Evolutionary conservation across 2,113 vertebrate genomes (phyloP).

Genomic region (Oceanites oceanicus): DNA sequence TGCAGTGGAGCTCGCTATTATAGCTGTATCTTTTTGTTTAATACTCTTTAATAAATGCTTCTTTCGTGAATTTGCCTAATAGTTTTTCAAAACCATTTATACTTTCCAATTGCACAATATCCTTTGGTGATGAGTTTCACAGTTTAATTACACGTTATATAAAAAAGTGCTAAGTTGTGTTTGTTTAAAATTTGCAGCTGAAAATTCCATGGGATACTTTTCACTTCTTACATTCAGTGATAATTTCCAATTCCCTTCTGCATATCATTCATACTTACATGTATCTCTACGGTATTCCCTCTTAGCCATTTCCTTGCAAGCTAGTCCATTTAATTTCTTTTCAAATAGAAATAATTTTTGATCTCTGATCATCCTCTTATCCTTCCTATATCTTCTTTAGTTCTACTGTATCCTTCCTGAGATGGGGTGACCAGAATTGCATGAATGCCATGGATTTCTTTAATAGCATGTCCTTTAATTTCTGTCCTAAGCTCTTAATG

Average conservation of each 20-base stretch:
- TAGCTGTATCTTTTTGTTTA: not conserved
- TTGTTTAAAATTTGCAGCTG: not conserved
- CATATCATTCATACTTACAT: not conserved
- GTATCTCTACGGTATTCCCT: not conserved
- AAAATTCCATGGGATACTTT: not conserved
- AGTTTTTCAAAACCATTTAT: not conserved
- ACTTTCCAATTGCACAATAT: not conserved
- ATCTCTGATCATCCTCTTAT: not conserved
- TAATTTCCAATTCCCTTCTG: not conserved
- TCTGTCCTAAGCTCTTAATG: not conserved
- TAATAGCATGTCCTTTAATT: not conserved
- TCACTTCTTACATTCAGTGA: not conserved
- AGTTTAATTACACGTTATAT: not conserved
- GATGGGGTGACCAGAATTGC: not conserved
- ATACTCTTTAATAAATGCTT: not conserved
- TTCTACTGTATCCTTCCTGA: not conserved
- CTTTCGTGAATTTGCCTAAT: not conserved
- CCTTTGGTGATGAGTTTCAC: not conserved
- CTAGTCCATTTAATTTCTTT: not conserved
- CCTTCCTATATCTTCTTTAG: not conserved
- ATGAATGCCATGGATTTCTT: not conserved
- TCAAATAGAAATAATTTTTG: not conserved
- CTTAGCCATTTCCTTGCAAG: not conserved
- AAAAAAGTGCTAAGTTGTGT: not conserved
- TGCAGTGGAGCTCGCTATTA: not conserved